Conservation (phyloP, 2,113 vertebrate species). For the Cyphomyrus discorhynchus region DNA sequence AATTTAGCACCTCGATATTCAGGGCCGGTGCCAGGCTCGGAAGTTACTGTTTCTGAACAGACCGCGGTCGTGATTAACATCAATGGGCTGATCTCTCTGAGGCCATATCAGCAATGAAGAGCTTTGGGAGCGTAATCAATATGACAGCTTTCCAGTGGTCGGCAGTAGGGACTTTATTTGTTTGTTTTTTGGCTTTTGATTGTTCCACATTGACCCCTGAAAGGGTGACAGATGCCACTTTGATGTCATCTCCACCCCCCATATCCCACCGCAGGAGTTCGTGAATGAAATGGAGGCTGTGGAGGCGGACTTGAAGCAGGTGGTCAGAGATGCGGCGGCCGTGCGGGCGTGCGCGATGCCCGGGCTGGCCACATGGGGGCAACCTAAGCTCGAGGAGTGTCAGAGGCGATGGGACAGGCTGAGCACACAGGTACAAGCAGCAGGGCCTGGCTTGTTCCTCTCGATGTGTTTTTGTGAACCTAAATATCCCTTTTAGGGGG, state of each 20-base stretch:
- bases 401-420: slow-evolving; percentile 71
- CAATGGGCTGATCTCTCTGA: background rate
- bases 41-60: background rate
- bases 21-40: background rate
- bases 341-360: slow-evolving; percentile 63
- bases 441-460: background rate
- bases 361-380: slow-evolving; percentile 67
- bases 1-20: background rate
- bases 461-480: background rate
- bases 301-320: slow-evolving; percentile 76
- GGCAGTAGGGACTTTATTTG: background rate
- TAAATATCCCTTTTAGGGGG: background rate
- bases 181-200: background rate
- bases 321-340: slow-evolving; percentile 68
- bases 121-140: background rate
- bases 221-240: background rate
- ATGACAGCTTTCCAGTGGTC: background rate
- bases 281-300: slow-evolving; percentile 66
- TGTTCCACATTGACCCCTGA: background rate
- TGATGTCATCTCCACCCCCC: background rate
- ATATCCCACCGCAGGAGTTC: slow-evolving; percentile 54
- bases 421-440: slow-evolving; percentile 71
- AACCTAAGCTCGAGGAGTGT: slow-evolving; percentile 59
- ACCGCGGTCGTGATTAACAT: background rate
- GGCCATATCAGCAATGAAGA: background rate